A percentile compares a stretch with the other conserved stretches of the same genome.
These are phyloP conservation scores for Parapristionchus giblindavisi DNA, from an alignment of 2,888 invertebrate species.

Conservation along the genomic window DNA sequence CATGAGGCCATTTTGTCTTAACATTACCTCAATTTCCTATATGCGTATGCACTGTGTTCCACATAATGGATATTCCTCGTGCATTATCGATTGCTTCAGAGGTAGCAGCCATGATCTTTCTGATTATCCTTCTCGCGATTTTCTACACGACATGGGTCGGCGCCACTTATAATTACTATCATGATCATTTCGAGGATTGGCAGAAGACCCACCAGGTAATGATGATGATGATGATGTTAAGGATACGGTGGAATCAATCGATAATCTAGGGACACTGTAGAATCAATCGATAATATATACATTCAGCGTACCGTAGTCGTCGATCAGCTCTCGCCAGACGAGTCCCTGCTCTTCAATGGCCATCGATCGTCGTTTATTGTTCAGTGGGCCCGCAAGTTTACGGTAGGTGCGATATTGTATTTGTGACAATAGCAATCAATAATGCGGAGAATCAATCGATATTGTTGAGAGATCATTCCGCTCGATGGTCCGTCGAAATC, in stretches of 20 bases:
- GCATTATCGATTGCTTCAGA: background rate
- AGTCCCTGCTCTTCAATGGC: conserved; percentile 44
- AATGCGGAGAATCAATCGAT: too few relatives aligned
- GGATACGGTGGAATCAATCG: conserved; percentile 14
- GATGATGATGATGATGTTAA: conserved; percentile 1
- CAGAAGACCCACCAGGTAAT: background rate
- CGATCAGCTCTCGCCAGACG: conserved; percentile 48
- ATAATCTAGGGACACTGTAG: background rate
- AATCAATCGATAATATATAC: background rate
- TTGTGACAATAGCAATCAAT: background rate
- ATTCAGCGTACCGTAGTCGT: conserved; percentile 43
- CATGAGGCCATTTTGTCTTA: too few relatives aligned
- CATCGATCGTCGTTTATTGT: background rate
- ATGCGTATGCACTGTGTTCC: too few relatives aligned
- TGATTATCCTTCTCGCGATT: conserved; percentile 15
- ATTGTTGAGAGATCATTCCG: too few relatives aligned
- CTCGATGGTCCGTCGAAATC: too few relatives aligned
- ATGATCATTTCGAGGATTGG: conserved; percentile 26
- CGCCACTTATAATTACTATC: conserved; percentile 23
- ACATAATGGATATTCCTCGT: too few relatives aligned
- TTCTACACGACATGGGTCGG: conserved; percentile 22
- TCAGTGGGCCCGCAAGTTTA: conserved; percentile 15
- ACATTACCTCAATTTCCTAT: too few relatives aligned
- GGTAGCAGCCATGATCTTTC: conserved; percentile 18
- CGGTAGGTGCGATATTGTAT: background rate